Evolutionary conservation across 2,113 vertebrate species (phyloP), one percentile per base, ranked within the genome.

Genomic region (Ictidomys tridecemlineatus): DNA sequence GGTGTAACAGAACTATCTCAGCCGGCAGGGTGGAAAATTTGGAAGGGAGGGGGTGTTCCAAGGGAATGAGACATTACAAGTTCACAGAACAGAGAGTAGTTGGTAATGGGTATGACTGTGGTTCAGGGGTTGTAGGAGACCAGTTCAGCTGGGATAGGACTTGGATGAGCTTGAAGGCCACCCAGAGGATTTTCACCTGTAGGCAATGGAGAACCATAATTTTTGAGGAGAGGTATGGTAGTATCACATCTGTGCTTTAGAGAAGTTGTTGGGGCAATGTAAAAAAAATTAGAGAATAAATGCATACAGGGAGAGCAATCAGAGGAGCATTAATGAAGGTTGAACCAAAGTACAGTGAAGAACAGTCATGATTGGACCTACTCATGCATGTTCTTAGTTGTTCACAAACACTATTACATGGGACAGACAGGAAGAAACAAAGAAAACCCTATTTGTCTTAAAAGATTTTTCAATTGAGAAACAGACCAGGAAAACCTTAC

Each of bases 391-490:
- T 48, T 30, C 48, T 53, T 69, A n/a, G 45, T 63, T 92, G 34
- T 74, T 85, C 73, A 48, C 51, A 95, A 34, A 77, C 34, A 58
- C 30, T 56, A 63, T 78, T 72, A 86, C 5, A 30, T 42, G n/a
- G 56, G 45, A 37, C 11, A 56, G 72, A 37, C 11, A 56, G 72
- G 63, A 42, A 76, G 58, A 74, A 87, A 90, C 5, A 72, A 93
- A 85, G 74, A 94, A 86, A 90, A 89, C 1, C 24, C 18, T 58
- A n/a, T 85, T 73, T 86, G 22, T 86, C 48, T 42, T 91, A 70
- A 93, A 92, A 77, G n/a, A 39, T 67, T 63, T 85, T 37, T 51
- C 56, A 89, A 67, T 32, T 82, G n/a, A 80, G 93, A 85, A n/a
- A 53, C 6, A 86, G 89, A 37, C 34, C 78, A 79, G 90, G 56